These are phyloP conservation scores for Ichneumoninae sp. DNA, from an alignment of 2,888 invertebrate genomes.

Conservation along the genomic window DNA sequence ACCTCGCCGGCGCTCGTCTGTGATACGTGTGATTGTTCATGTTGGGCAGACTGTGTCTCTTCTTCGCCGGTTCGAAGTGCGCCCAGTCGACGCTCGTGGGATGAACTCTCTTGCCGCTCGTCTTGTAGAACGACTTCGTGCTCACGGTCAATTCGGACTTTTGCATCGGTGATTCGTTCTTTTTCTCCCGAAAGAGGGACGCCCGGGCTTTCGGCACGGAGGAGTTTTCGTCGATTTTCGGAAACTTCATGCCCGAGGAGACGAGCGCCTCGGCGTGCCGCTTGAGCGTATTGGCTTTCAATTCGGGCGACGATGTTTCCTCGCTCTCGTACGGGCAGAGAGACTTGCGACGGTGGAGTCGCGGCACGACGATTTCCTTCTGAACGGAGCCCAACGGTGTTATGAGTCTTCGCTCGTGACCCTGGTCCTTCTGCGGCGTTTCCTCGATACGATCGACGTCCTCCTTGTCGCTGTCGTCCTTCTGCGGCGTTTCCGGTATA, in stretches of 20 bases:
- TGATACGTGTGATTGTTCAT: constrained; percentile 35
- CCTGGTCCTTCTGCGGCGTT: constrained; percentile 76
- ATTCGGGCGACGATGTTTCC: constrained; percentile 74
- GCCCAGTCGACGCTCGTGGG: constrained; percentile 58
- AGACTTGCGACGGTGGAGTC: constrained; percentile 77
- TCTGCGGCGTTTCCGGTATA: constrained; percentile 77
- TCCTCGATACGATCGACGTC: constrained; percentile 69
- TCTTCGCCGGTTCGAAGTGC: constrained; percentile 42
- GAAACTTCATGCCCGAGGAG: constrained; percentile 68
- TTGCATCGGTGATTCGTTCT: constrained; percentile 50
- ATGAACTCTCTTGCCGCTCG: constrained; percentile 43
- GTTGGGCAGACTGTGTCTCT: constrained; percentile 65
- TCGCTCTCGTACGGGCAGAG: constrained; percentile 67
- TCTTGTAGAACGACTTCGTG: constrained; percentile 78
- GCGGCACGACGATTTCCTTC: constrained; percentile 75
- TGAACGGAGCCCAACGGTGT: constrained; percentile 77
- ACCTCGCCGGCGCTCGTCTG: constrained; percentile 78
- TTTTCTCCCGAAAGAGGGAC: constrained; percentile 77
- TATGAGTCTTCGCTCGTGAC: constrained; percentile 72
- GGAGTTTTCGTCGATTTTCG: constrained; percentile 72
- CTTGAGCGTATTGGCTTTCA: constrained; percentile 71
- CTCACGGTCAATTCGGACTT: constrained; percentile 72
- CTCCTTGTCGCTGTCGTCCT: constrained; percentile 66
- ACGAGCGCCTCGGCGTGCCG: constrained; percentile 71
- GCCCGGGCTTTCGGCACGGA: constrained; percentile 77